Base-by-base conservation (phyloP, 2,113 vertebrate genomes). In the Scartelaos histophorus region DNA sequence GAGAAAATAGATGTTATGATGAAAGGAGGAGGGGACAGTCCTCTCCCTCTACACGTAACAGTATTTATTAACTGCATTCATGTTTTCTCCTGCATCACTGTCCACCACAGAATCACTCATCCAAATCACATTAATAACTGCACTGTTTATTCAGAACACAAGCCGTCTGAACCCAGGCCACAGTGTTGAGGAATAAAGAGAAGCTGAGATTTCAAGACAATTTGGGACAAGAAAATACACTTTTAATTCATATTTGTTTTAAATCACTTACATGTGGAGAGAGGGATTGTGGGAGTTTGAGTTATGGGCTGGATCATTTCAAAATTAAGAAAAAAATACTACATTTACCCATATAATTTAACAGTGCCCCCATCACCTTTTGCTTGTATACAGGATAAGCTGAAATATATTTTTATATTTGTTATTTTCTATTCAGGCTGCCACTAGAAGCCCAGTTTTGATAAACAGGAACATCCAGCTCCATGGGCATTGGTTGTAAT, bases 1-100 rank as follows among this genome's bases (percentile, higher is more conserved):
- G 75, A 77, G 74, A 78, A 54, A 73, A 71, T 60, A 69, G 70
- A 61, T 74, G 81, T 83, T 75, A 81, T 82, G 82, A 79, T 69
- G 80, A 79, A 56, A 74, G 71, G 71, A 76, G 84, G 70, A n/a
- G 51, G 77, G 76, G 71, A 74, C 66, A 61, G 46, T 69, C 76
- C 81, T 78, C 75, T 35, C 34, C 7, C 51, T 64, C 25, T 49
- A 53, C 73, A 71, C 53, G n/a, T 29, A 60, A 29, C 75, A 74
- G 69, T 43, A 58, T 70, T 76, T 75, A 49, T 24, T 22, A 60
- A n/a, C n/a, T n/a, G n/a, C n/a, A 62, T 64, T 64, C 61, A 38
- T 64, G 61, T 64, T 64, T 64, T 38, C 61, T 64, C 61, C 17
- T 38, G 19, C 34, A 64, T 64, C 61, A 64, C 61, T 64, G 61